Base-by-base conservation (phyloP, 2,888 invertebrate genomes). In the Andrena fulva region DNA sequence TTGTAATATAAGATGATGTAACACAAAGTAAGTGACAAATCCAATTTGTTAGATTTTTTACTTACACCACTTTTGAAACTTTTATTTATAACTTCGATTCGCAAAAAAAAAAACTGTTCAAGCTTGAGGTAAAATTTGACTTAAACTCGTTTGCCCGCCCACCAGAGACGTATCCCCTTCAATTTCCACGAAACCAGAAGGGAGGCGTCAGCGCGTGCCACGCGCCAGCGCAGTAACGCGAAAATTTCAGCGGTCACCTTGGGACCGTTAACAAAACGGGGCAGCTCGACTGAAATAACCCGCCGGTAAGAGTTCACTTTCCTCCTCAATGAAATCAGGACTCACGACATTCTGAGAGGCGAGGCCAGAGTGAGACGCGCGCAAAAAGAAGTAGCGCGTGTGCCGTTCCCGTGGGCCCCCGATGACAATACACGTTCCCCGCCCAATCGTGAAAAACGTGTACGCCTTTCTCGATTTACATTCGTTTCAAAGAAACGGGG, bases 271-370 rank as follows among this genome's bases (percentile, higher is more conserved):
- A 66, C 56, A 68, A 72, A 72, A 42, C 35, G 68, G 64, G 60
- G 52, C 56, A 27, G 56, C 33, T 60, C 63, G 33, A 59, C 66
- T 27, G 68, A 75, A 52, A 62, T 54, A 64, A 60, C 73, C 10
- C 12, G 67, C n/a, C 66, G n/a, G 56, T 52, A 72, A 74, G 67
- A 74, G 74, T 83, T 84, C 84, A 84, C 84, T 84, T 83, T 84
- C 84, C 84, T 84, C 84, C 75, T 84, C 84, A 52, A 84, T 84
- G 84, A 84, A 84, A 84, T 84, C 84, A 83, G 79, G 84, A 75
- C 84, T 75, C 64, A 67, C 83, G 73, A 77, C 83, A 83, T 83
- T 83, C 83, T 83, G 52, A 64, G 20, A 77, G 59, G 82, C 29
- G 73, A 62, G 31, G 60, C 75, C 75, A 52, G 77, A 77, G 77